Evolutionary conservation across 2,113 vertebrate species (phyloP).

Genomic region (Epinephelus cyanopodus): DNA sequence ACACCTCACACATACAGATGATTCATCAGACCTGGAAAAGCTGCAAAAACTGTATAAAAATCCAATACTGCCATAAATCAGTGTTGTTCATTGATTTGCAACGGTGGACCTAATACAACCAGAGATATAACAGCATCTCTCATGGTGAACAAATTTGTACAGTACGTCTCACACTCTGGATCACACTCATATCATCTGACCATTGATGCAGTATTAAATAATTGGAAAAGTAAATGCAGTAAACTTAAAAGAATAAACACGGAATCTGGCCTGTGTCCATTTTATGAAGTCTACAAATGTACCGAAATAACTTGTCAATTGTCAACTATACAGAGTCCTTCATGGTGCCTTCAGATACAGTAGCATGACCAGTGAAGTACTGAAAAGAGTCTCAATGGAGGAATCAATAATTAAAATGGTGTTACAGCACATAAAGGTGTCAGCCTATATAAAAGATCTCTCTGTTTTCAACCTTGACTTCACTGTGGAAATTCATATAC

Average conservation of each 20-base stretch:
- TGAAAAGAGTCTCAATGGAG: constrained; percentile 45
- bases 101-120: background rate
- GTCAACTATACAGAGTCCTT: constrained; percentile 17
- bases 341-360: constrained; percentile 12
- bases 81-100: background rate
- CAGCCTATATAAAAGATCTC: constrained; percentile 17
- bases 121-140: background rate
- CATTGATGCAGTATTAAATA: background rate
- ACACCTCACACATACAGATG: background rate
- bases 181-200: background rate
- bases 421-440: constrained; percentile 38
- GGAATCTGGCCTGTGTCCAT: constrained; percentile 11
- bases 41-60: background rate
- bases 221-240: constrained; percentile 14
- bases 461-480: constrained; percentile 1
- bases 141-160: background rate
- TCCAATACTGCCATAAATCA: background rate
- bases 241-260: constrained; percentile 15
- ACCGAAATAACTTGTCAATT: constrained; percentile 6
- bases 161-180: background rate
- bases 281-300: constrained; percentile 29
- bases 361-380: constrained; percentile 32
- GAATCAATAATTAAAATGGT: constrained; percentile 36
- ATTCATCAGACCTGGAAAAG: background rate
- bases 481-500: background rate